phyloP scores from a whole-genome alignment of 2,888 invertebrate species.

The Esperia sulphurella region DNA sequence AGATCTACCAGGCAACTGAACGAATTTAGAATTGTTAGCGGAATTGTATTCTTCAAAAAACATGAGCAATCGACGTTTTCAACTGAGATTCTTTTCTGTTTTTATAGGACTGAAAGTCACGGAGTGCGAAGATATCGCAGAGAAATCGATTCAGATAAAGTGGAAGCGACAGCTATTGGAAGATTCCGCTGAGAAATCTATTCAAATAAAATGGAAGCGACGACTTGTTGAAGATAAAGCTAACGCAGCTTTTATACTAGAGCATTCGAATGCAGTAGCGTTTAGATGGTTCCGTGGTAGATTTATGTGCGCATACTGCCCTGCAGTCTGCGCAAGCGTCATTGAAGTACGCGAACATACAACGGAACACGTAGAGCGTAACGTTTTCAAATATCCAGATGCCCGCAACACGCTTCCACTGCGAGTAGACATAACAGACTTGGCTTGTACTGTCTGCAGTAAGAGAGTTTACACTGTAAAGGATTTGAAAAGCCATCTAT shows the following conservation, averaged over 20 bases:
- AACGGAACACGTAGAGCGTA: constrained; percentile 34
- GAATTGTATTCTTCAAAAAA: not conserved
- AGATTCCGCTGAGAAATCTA: not conserved
- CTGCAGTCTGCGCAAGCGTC: constrained; percentile 29
- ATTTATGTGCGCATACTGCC: constrained; percentile 55
- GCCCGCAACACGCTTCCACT: constrained; percentile 47
- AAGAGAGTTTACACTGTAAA: constrained; percentile 23
- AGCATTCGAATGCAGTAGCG: constrained; percentile 51
- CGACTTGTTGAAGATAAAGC: constrained; percentile 36
- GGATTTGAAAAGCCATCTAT: constrained; percentile 42
- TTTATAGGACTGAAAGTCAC: constrained; percentile 45
- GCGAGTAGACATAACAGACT: constrained; percentile 48
- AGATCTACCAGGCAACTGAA: not conserved
- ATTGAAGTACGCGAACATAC: constrained; percentile 41
- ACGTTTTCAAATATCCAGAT: constrained; percentile 35
- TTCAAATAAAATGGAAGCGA: not conserved
- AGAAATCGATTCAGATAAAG: constrained; percentile 24
- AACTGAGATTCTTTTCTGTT: constrained; percentile 22
- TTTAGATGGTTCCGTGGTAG: constrained; percentile 54
- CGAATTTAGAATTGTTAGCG: too few relatives aligned
- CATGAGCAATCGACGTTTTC: not conserved
- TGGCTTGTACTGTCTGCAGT: constrained; percentile 41
- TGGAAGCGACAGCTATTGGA: constrained; percentile 44
- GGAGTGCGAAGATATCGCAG: constrained; percentile 16
- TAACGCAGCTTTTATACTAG: constrained; percentile 50